Evolutionary conservation across 2,888 invertebrate species (phyloP).

Genomic region (Galeruca laticollis): DNA sequence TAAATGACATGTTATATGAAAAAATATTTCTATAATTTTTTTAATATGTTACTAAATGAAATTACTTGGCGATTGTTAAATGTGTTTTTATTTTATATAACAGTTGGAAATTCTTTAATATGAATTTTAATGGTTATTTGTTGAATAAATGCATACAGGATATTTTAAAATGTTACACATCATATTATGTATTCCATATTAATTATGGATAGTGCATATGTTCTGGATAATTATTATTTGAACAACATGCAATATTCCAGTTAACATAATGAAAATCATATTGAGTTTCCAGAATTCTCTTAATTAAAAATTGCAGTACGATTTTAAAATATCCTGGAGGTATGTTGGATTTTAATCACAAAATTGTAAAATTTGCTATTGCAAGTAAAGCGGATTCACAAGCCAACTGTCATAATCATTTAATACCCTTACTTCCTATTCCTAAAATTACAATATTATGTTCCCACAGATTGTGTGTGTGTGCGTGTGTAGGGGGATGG

Average conservation of each 20-base stretch:
- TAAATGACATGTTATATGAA: slow-evolving; percentile 18
- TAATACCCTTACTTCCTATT: neutral
- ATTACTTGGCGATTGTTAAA: slow-evolving; percentile 35
- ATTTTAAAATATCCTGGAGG: slow-evolving; percentile 22
- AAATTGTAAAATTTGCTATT: slow-evolving; percentile 42
- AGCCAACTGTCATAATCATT: neutral
- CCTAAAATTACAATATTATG: neutral
- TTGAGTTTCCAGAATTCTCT: too few species aligned
- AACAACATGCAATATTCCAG: too few species aligned
- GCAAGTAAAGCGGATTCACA: slow-evolving; percentile 43
- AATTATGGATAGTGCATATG: too few species aligned
- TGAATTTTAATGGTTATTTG: slow-evolving; percentile 20
- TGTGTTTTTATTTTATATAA: slow-evolving; percentile 42
- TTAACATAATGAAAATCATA: too few species aligned
- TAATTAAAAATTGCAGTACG: neutral
- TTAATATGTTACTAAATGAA: slow-evolving; percentile 24
- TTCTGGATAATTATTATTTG: neutral
- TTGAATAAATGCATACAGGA: slow-evolving; percentile 7
- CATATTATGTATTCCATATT: neutral
- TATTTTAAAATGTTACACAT: neutral
- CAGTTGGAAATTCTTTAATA: slow-evolving; percentile 33
- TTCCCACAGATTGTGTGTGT: neutral
- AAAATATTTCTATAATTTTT: slow-evolving; percentile 29
- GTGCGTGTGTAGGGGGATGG: neutral
- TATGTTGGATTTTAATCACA: slow-evolving; percentile 38